Evolutionary conservation across 2,888 invertebrate genomes (phyloP), one percentile per base, ranked within the genome.

Genomic region (Busseola fusca): DNA sequence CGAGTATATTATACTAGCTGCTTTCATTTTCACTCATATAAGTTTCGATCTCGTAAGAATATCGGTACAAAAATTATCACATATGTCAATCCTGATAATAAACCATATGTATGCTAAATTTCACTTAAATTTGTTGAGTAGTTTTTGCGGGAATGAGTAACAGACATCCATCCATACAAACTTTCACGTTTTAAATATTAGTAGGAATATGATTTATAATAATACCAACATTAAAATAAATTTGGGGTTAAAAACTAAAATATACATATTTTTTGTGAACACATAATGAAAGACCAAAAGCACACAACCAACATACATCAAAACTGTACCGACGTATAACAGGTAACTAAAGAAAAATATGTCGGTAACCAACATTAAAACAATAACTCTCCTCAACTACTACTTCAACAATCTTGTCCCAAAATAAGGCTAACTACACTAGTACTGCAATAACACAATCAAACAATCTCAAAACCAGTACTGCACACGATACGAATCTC

Each of bases 401-500:
- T 12, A 21, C 12, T 25, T 27, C 25, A 30, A 80, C 12, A 65
- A 60, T 68, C 78, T 16, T 84, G 67, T 34, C 42, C 57, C 45
- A 76, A 67, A 81, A 74, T 80, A 73, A 84, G 68, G 69, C 45
- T 65, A 84, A 65, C 42, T 14, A 50, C 66, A 70, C 58, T 50
- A 52, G 50, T 34, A 12, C 27, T 10, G 58, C 56, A 40, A 63
- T 63, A 48, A 65, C 37, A 48, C 57, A 64, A 83, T 85, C 73
- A 58, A 37, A 72, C 56, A 45, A 81, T 84, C 74, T 84, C 21
- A 65, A 59, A 69, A 64, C 59, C 70, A 74, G 72, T 84, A 84
- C 40, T 71, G 78, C 58, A 77, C 84, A 63, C n/a, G 84, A 84
- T 84, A 73, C 0, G 25, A 63, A 80, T 81, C 68, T 78, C 40